phyloP scores from a whole-genome alignment of 1,140 invertebrate genomes.

The Pectinophora gossypiella region DNA sequence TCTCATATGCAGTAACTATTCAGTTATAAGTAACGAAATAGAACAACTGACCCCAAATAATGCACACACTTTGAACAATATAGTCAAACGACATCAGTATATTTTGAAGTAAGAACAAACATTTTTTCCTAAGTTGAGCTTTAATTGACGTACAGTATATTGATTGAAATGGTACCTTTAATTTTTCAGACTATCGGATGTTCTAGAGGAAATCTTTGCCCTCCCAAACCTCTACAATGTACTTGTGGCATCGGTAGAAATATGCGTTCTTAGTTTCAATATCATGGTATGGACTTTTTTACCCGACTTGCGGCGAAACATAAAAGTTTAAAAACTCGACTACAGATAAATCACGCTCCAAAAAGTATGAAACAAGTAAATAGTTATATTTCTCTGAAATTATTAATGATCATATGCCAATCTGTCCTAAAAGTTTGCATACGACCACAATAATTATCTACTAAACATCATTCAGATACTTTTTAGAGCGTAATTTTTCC shows the following conservation, averaged over 20 bases:
- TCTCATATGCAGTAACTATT: conserved; percentile 38
- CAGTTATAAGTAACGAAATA: conserved; percentile 29
- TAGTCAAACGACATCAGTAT: conserved; percentile 39
- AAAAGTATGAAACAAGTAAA: too few relatives aligned
- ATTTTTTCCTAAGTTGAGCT: too few relatives aligned
- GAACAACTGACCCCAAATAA: conserved; percentile 13
- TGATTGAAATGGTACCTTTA: background rate
- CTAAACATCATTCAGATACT: too few relatives aligned
- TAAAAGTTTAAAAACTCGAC: too few relatives aligned
- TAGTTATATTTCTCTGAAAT: too few relatives aligned
- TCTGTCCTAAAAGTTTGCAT: too few relatives aligned
- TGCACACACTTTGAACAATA: conserved; percentile 20
- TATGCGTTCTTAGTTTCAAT: conserved; percentile 58
- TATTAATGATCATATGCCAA: too few relatives aligned
- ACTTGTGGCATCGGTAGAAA: conserved; percentile 49
- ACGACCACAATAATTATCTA: background rate
- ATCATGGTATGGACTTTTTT: conserved; percentile 37
- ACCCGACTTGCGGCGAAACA: background rate
- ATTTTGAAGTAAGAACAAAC: conserved; percentile 47
- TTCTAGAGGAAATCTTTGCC: conserved; percentile 55
- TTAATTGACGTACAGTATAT: too few relatives aligned
- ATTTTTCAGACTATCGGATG: conserved; percentile 44
- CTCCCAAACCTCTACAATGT: conserved; percentile 57
- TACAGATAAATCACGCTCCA: too few relatives aligned
- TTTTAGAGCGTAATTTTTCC: too few relatives aligned